Conservation (phyloP, 2,797 vertebrate species). For the Xerus rutilus region DNA sequence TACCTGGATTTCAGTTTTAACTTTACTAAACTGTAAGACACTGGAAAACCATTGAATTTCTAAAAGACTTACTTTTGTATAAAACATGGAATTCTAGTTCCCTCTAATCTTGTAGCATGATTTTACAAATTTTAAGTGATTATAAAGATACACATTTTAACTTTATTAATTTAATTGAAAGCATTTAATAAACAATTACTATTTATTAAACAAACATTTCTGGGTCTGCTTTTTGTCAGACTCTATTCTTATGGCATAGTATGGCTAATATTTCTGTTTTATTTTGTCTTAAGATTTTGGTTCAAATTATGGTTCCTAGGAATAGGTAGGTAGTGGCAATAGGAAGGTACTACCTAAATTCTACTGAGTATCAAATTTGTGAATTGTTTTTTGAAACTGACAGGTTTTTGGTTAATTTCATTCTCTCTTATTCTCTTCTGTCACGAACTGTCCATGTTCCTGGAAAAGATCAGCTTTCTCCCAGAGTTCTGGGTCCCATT, state of each 20-base stretch:
- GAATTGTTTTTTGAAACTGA: neutral
- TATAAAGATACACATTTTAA: neutral
- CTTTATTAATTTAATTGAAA: neutral
- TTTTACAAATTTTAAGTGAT: neutral
- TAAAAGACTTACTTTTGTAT: neutral
- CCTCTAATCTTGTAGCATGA: neutral
- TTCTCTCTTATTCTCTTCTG: neutral
- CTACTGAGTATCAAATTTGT: neutral
- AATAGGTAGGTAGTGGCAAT: neutral
- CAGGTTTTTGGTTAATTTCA: neutral
- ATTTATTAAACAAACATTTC: neutral
- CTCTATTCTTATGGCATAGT: neutral
- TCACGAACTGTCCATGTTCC: neutral
- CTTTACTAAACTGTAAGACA: neutral
- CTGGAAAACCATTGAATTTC: neutral
- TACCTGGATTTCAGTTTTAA: conserved; percentile 8
- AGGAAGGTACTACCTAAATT: neutral
- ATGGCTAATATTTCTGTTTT: neutral
- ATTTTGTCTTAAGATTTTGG: neutral
- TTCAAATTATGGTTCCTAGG: neutral
- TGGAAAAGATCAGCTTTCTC: neutral
- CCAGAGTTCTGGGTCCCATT: neutral
- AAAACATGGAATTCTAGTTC: neutral
- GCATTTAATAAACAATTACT: neutral
- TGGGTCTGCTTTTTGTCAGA: neutral